phyloP scores from a whole-genome alignment of 2,113 vertebrate genomes.

The Nannobrachium achirus region DNA sequence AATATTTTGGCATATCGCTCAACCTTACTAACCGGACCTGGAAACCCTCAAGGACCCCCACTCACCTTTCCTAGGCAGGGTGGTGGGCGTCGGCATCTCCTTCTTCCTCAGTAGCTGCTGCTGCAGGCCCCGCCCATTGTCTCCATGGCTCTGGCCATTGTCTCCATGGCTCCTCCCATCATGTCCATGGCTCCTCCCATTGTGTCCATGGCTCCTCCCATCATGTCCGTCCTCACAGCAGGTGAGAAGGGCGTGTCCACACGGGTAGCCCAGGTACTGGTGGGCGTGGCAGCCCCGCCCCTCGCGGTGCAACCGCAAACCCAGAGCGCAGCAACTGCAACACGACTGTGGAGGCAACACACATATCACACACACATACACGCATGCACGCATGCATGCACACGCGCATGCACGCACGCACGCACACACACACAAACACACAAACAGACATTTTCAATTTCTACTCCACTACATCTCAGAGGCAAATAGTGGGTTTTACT shows the following conservation, averaged over 20 bases:
- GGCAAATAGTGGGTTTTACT: too few relatives aligned
- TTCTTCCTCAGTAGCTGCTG: slow-evolving; percentile 74
- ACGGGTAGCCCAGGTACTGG: slow-evolving; percentile 87
- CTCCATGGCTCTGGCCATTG: slow-evolving; percentile 37
- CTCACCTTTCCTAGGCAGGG: slow-evolving; percentile 80
- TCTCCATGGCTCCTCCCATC: slow-evolving; percentile 59
- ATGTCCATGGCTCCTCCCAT: slow-evolving; percentile 47
- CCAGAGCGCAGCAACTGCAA: slow-evolving; percentile 92
- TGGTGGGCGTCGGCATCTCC: slow-evolving; percentile 75
- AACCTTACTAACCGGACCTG: too few relatives aligned
- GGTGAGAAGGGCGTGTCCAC: slow-evolving; percentile 87
- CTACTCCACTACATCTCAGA: too few relatives aligned
- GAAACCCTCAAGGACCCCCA: too few relatives aligned
- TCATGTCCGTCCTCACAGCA: slow-evolving; percentile 87
- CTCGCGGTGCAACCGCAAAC: slow-evolving; percentile 79
- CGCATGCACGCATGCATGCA: too few relatives aligned
- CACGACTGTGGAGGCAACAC: slow-evolving; percentile 78
- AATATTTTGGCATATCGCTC: too few relatives aligned
- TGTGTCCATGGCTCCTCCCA: slow-evolving; percentile 35
- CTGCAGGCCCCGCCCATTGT: slow-evolving; percentile 72
- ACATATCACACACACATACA: slow-evolving; percentile 23
- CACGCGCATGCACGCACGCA: too few relatives aligned
- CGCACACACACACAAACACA: too few relatives aligned
- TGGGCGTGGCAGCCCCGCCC: slow-evolving; percentile 81
- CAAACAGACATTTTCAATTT: too few relatives aligned